These are phyloP conservation scores for Bimastos eiseni DNA, from an alignment of 2,888 invertebrate species.

Conservation along the genomic window DNA sequence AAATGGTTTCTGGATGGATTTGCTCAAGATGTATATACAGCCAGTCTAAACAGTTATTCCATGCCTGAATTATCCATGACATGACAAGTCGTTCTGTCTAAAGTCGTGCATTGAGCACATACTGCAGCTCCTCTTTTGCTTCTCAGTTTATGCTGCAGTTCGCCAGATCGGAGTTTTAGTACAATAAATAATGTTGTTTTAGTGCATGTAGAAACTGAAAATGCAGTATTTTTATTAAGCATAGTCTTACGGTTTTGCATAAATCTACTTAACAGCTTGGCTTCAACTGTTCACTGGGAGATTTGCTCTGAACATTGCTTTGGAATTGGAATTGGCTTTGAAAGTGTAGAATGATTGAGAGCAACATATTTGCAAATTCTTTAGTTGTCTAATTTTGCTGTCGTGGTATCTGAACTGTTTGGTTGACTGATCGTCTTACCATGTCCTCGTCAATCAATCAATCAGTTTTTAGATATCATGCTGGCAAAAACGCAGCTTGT, in stretches of 20 bases:
- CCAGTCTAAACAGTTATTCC: background rate
- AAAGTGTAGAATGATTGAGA: background rate
- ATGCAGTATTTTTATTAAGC: background rate
- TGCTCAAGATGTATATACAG: background rate
- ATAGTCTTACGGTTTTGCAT: background rate
- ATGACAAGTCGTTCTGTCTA: constrained; percentile 4
- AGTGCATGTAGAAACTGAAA: background rate
- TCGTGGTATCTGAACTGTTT: background rate
- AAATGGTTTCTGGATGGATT: background rate
- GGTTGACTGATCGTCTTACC: background rate
- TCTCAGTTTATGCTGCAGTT: background rate
- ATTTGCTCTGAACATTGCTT: background rate
- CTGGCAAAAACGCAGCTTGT: too few species aligned
- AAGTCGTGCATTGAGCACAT: background rate
- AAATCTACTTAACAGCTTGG: background rate
- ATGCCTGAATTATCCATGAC: background rate
- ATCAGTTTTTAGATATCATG: too few species aligned
- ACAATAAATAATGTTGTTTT: background rate
- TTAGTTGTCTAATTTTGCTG: background rate
- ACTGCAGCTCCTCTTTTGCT: background rate
- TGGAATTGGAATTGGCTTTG: background rate
- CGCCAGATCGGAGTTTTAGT: background rate
- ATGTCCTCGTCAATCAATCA: too few species aligned
- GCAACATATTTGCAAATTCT: background rate
- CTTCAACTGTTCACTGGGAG: background rate